Conservation (phyloP, 1,140 invertebrate genomes). For the Stenopsyche tienmushanensis region DNA sequence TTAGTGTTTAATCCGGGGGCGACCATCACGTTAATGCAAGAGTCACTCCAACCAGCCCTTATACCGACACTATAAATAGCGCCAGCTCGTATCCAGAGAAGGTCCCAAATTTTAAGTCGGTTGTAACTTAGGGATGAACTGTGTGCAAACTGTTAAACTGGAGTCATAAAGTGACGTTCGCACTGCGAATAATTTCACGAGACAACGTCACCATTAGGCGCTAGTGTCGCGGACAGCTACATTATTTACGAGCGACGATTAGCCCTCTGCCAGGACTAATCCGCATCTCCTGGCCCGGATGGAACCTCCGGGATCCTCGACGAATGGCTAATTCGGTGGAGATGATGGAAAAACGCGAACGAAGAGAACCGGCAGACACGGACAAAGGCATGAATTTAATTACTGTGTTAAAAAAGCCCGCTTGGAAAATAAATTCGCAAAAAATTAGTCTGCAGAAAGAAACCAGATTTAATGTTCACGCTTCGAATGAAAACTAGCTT, state of each 20-base stretch:
- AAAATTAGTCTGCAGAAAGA: too few species aligned
- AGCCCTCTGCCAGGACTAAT: conserved; percentile 21
- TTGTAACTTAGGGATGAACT: background rate
- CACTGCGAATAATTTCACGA: conserved; percentile 29
- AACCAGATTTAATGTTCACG: too few species aligned
- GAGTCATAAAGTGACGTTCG: conserved; percentile 23
- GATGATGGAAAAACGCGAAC: background rate
- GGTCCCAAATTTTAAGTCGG: background rate
- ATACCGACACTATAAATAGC: too few species aligned
- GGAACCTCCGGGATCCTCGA: background rate
- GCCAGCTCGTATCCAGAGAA: too few species aligned
- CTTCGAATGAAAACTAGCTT: too few species aligned
- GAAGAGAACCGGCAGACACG: too few species aligned
- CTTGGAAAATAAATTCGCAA: too few species aligned
- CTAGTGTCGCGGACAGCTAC: conserved; percentile 30
- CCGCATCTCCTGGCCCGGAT: background rate
- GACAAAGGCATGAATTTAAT: too few species aligned
- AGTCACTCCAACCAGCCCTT: too few species aligned
- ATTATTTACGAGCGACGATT: conserved; percentile 32
- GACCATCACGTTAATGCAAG: too few species aligned
- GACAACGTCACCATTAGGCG: conserved; percentile 32
- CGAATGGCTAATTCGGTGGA: background rate
- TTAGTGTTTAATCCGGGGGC: too few species aligned
- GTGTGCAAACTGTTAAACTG: conserved; percentile 12
- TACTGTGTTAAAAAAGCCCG: too few species aligned